Percentiles rank a stretch among this genome's conserved stretches.
These are phyloP conservation scores for Terebella lapidaria DNA, from an alignment of 2,888 invertebrate genomes.

Conservation along the genomic window DNA sequence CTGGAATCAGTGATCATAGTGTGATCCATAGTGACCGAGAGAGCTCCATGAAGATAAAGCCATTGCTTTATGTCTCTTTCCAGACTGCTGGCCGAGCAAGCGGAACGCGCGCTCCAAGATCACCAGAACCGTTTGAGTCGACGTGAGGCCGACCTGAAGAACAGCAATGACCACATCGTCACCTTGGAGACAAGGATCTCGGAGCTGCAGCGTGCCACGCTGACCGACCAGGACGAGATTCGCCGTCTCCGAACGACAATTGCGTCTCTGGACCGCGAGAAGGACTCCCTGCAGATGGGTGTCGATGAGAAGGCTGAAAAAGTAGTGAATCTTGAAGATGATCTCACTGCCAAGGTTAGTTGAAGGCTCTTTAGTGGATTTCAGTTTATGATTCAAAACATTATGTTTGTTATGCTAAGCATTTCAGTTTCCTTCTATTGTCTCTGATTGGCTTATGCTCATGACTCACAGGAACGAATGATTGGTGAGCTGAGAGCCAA, in stretches of 20 bases:
- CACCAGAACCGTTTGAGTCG: conserved; percentile 36
- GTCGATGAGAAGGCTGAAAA: conserved; percentile 50
- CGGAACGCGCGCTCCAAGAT: conserved; percentile 45
- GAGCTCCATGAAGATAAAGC: too few species aligned
- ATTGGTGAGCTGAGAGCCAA: conserved; percentile 41
- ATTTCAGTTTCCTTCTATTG: too few species aligned
- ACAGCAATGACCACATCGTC: conserved; percentile 34
- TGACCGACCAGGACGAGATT: conserved; percentile 39
- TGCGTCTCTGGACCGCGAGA: conserved; percentile 46
- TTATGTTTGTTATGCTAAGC: too few species aligned
- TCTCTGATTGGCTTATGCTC: neutral
- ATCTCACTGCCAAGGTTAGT: conserved; percentile 26
- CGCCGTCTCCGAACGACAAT: conserved; percentile 35
- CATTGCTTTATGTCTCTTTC: too few species aligned
- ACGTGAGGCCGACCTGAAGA: conserved; percentile 40
- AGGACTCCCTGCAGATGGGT: conserved; percentile 44
- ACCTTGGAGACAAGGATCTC: conserved; percentile 37
- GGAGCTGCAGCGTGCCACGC: conserved; percentile 28
- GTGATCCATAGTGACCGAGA: too few species aligned
- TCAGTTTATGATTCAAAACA: too few species aligned
- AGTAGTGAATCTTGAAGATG: conserved; percentile 39
- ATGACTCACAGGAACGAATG: conserved; percentile 36
- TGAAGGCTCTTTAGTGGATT: too few species aligned
- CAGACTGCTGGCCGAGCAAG: conserved; percentile 49
- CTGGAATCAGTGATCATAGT: too few species aligned